Base-by-base conservation (phyloP, 2,113 vertebrate species). In the Crocuta crocuta region DNA sequence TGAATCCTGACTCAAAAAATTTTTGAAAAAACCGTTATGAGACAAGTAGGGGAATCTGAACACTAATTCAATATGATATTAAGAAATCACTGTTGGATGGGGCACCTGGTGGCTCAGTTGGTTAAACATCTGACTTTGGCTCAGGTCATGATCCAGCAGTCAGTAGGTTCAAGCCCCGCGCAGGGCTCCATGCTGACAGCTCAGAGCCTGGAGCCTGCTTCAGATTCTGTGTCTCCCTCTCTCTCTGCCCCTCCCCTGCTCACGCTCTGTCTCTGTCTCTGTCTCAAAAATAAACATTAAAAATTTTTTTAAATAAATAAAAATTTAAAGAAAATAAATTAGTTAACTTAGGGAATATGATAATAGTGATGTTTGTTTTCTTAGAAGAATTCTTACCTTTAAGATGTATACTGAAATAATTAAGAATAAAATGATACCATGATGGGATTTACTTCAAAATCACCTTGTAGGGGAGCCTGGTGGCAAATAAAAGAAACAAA, bases 391-490 rank as follows among this genome's bases (percentile, higher is more conserved):
- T 86, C 58, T 79, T 82, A 78, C 63, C 45, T 87, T 95, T 61
- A 73, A 94, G 66, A 73, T n/a, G 10, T n/a, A 89, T 61, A 96
- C 39, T 58, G 26, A 92, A 71, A 81, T 93, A 95, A 58, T 83
- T 63, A 88, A 95, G 89, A 91, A 95, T 35, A n/a, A 91, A 93
- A 50, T 68, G 43, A 96, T 55, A 91, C 10, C 76, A 82, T 45
- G n/a, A 86, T 96, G 74, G 12, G 68, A 89, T 87, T 85, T 73
- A 76, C 39, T 94, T 96, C 90, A 93, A 81, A 87, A 93, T 82
- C 28, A 92, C 82, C 70, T 88, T 68, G 53, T 15, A 12, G 35
- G 45, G 33, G 33, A 43, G 53, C 43, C 1, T 53, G 28, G 8
- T 94, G 53, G 39, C 48, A 96, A 84, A 84, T 89, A 70, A 50